These are phyloP conservation scores for Glyphotaelius pellucidus DNA, from an alignment of 2,888 invertebrate genomes.

Conservation along the genomic window DNA sequence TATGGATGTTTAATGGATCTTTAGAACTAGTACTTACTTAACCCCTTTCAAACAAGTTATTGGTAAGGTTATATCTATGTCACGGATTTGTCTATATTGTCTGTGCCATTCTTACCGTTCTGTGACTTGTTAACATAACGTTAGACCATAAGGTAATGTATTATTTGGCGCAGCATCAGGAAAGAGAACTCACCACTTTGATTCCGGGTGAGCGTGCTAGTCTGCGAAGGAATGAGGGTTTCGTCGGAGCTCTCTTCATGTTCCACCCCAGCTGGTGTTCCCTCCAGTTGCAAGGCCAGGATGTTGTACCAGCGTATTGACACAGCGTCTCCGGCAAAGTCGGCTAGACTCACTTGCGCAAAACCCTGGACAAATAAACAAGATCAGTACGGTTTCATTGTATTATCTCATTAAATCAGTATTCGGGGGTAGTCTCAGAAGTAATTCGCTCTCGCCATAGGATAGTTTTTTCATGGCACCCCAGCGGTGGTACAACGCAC, in stretches of 20 bases:
- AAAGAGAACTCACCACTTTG: slow-evolving; percentile 75
- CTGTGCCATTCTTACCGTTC: not conserved
- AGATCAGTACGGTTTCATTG: not conserved
- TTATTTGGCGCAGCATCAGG: not conserved
- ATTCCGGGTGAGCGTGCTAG: slow-evolving; percentile 95
- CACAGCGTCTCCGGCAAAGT: slow-evolving; percentile 90
- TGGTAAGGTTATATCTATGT: too few species aligned
- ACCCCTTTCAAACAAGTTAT: too few species aligned
- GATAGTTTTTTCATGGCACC: slow-evolving; percentile 74
- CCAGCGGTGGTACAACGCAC: slow-evolving; percentile 62
- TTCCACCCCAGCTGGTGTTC: slow-evolving; percentile 70
- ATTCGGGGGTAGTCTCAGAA: slow-evolving; percentile 68
- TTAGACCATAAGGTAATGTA: too few species aligned
- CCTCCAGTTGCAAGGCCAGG: slow-evolving; percentile 82
- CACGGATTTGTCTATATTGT: too few species aligned
- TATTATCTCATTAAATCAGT: not conserved
- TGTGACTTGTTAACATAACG: not conserved
- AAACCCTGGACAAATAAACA: slow-evolving; percentile 83
- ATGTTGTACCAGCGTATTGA: slow-evolving; percentile 97
- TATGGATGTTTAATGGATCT: too few species aligned
- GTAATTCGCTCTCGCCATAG: slow-evolving; percentile 75
- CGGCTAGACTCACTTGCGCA: slow-evolving; percentile 96
- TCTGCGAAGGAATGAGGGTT: slow-evolving; percentile 97
- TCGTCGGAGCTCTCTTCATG: slow-evolving; percentile 97
- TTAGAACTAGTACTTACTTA: too few species aligned